Evolutionary conservation across 2,113 vertebrate genomes (phyloP), one percentile per base, ranked within the genome.

Genomic region (Sapajus apella): DNA sequence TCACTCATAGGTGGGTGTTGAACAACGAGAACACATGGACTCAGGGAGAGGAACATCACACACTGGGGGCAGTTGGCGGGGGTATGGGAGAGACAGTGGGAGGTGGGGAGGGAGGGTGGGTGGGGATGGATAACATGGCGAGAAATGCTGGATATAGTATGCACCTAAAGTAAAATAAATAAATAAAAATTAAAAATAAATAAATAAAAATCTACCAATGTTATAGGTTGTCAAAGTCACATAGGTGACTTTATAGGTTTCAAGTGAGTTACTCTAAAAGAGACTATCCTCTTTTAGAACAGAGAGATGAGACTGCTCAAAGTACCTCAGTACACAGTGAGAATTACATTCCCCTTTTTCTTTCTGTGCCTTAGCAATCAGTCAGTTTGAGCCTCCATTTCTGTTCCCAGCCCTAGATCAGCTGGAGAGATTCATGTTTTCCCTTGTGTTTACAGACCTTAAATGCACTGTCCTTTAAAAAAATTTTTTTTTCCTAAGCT

Each of bases 361-460:
- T 45, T 50, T 89, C 20, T 56, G 23, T 66, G 47, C 16, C 52
- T 95, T 81, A 45, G 37, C 45, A 77, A 86, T 50, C 12, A 58
- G 43, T 88, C 47, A 47, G n/a, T 58, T 72, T 84, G 76, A 91
- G 37, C 12, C 50, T 93, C 64, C 45, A 27, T 90, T 93, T 96
- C 95, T 97, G 30, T 56, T 91, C 52, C 96, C 61, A 92, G 55
- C 8, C 85, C 55, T 40, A 70, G 56, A 43, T 85, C 90, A 95
- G 87, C 90, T 94, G 66, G 56, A 83, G 45, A 90, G 80, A 87
- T 56, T 95, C 76, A 81, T 23, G 84, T 91, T 93, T 86, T 84
- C 94, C 94, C 95, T 66, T 73, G 76, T 79, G 89, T 90, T 89
- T 95, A 79, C 18, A 95, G 96, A 96, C 92, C 87, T 96, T 95